phyloP scores from a whole-genome alignment of 2,888 invertebrate species.

The Autographa gamma region DNA sequence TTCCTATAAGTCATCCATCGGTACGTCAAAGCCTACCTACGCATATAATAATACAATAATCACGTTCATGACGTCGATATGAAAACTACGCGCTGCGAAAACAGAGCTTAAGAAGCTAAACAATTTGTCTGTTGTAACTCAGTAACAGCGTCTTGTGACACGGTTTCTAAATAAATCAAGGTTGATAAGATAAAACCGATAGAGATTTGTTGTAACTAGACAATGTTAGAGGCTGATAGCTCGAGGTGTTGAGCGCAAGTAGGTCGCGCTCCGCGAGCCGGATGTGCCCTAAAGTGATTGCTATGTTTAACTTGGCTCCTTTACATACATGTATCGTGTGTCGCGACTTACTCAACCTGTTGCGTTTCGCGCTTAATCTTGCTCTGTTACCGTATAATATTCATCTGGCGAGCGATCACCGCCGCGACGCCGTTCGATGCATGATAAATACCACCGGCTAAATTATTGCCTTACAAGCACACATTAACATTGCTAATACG shows the following conservation, averaged over 20 bases:
- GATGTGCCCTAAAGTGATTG: constrained; percentile 21
- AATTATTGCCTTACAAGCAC: constrained; percentile 18
- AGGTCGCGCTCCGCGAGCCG: constrained; percentile 43
- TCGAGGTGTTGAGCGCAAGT: constrained; percentile 33
- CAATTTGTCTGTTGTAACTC: constrained; percentile 29
- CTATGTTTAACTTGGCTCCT: constrained; percentile 16
- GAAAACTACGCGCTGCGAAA: background rate
- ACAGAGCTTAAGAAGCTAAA: background rate
- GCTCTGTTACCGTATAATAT: constrained; percentile 42
- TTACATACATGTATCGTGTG: constrained; percentile 9
- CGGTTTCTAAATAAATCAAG: constrained; percentile 76
- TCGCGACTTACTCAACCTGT: constrained; percentile 34
- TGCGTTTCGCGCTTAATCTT: constrained; percentile 36
- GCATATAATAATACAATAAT: background rate
- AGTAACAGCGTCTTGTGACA: constrained; percentile 63
- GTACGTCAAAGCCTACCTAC: background rate
- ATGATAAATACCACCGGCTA: constrained; percentile 38
- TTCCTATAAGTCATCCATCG: constrained; percentile 7
- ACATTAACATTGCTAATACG: constrained; percentile 20
- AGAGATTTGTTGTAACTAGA: constrained; percentile 66
- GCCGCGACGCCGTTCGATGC: constrained; percentile 18
- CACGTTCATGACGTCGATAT: background rate
- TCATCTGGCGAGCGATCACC: constrained; percentile 37
- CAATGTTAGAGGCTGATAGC: constrained; percentile 60
- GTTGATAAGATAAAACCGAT: constrained; percentile 77